These are phyloP conservation scores for Otocyon megalotis DNA, from an alignment of 2,113 vertebrate genomes.

Conservation along the genomic window DNA sequence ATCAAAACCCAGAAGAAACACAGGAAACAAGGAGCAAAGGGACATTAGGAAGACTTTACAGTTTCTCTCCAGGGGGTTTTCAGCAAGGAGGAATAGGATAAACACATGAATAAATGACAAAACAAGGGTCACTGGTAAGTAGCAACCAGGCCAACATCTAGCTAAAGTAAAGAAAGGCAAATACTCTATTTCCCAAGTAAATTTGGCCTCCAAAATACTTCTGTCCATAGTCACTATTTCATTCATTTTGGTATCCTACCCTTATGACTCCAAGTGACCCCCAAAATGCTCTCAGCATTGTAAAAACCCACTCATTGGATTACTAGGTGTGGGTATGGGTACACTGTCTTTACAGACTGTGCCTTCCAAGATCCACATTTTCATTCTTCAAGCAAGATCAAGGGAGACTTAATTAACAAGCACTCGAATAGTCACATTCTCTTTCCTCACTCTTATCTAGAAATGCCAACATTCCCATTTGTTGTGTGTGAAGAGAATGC, in stretches of 20 bases:
- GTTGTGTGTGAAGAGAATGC: not conserved
- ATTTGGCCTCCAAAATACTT: not conserved
- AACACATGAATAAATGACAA: not conserved
- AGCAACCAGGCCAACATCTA: not conserved
- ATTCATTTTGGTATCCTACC: not conserved
- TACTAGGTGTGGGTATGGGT: not conserved
- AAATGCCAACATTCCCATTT: not conserved
- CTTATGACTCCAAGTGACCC: not conserved
- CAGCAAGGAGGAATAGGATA: not conserved
- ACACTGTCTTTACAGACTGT: not conserved
- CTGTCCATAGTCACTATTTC: not conserved
- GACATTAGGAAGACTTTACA: not conserved
- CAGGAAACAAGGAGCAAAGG: not conserved
- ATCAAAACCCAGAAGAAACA: constrained; percentile 7
- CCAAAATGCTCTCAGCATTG: not conserved
- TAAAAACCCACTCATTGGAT: not conserved
- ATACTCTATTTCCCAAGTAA: not conserved
- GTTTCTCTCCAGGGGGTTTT: not conserved
- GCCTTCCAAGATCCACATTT: not conserved
- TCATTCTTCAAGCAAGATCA: not conserved
- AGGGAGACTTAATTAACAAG: not conserved
- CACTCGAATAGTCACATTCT: not conserved
- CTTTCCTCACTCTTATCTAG: not conserved
- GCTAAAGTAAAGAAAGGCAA: not conserved
- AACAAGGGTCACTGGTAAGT: not conserved